Evolutionary conservation across 1,140 invertebrate species (phyloP), one percentile per base, ranked within the genome.

Genomic region (Penaeus chinensis): DNA sequence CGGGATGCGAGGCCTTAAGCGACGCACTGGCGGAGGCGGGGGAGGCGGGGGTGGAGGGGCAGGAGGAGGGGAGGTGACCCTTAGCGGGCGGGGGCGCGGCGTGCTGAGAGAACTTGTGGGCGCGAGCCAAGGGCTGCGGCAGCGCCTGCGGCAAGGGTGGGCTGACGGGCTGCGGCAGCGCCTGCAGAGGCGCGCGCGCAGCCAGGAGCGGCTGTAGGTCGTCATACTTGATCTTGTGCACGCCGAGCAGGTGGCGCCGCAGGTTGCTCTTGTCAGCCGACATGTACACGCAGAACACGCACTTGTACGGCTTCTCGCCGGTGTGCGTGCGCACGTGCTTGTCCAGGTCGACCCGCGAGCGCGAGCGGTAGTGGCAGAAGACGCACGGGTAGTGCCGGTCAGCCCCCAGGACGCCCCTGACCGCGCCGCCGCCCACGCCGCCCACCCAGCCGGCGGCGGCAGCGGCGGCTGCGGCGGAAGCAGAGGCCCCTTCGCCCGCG

Each of bases 221-320:
- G 62, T 65, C 27, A 79, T 81, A 77, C 92, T 99, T 99, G 4
- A 99, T 96, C 91, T 99, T 98, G 7, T 97, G 98, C 92, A 99
- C 98, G 0, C 98, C 99, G 92, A 99, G 98, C 3, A 99, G 94
- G 93, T 99, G 98, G 0, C 98, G 98, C 22, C 98, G 93, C 54
- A 99, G 93, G 92, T 99, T 99, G 42, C 97, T 98, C 76, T 98
- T 94, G 93, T 99, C 98, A 27, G 98, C 98, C 92, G 99, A 99
- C 2, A 98, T 97, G 19, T 98, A 94, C 89, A 96, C 95, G 92
- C 98, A 99, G 91, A 98, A 96, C 77, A 95, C 95, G 92, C 98
- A 99, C 32, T 96, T 95, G 93, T 99, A 99, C 0, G 98, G 98
- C 91, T 99, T 99, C 92, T 99, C 98, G 0, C 98, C 97, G 0